phyloP scores from a whole-genome alignment of 2,113 vertebrate species.

The Cryptotis parvus region DNA sequence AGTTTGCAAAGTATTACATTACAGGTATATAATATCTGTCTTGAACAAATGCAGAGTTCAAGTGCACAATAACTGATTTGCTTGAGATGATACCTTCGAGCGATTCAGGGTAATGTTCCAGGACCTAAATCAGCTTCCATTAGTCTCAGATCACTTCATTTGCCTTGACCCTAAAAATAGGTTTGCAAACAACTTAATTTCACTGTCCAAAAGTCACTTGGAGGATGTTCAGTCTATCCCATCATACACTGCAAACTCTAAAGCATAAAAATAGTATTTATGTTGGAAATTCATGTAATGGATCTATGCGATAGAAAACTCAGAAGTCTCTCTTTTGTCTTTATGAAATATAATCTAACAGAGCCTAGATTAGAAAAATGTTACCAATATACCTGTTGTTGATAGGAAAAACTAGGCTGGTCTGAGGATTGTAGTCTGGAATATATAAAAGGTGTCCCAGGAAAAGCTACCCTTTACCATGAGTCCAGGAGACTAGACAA shows the following conservation, averaged over 20 bases:
- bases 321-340: not conserved
- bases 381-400: not conserved
- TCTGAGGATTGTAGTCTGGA: no score
- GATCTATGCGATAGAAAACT: not conserved
- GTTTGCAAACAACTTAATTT: constrained; percentile 65
- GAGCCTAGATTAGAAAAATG: constrained; percentile 36
- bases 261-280: not conserved
- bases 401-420: no score
- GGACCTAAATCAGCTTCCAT: constrained; percentile 31
- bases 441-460: no score
- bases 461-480: no score
- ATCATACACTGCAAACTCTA: not conserved
- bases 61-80: constrained; percentile 52
- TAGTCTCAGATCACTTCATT: constrained; percentile 70
- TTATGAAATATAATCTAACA: not conserved
- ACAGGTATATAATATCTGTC: constrained; percentile 23
- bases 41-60: constrained; percentile 37
- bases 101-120: constrained; percentile 50
- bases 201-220: constrained; percentile 4
- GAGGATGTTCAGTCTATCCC: not conserved
- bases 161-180: constrained; percentile 32
- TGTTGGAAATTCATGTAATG: constrained; percentile 5
- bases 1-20: not conserved
- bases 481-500: no score
- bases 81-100: constrained; percentile 48